Evolutionary conservation across 2,113 vertebrate species (phyloP).

Genomic region (Oceanodroma tethys): DNA sequence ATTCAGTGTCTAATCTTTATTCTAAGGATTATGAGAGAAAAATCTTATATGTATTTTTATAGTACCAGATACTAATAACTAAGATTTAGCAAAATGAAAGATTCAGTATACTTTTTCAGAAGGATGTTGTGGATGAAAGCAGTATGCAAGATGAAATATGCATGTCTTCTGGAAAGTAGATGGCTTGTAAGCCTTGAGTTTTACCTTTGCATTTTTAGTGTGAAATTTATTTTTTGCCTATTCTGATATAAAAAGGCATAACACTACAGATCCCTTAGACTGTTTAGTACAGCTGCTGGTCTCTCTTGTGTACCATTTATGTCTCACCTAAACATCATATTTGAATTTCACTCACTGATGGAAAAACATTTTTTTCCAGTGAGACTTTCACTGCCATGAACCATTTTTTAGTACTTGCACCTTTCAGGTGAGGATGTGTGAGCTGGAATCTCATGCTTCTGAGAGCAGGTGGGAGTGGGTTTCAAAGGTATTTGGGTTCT

Average conservation of each 20-base stretch:
- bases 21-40: neutral
- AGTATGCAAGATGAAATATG: neutral
- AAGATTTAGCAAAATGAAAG: neutral
- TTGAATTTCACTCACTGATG: neutral
- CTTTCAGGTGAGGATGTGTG: neutral
- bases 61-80: neutral
- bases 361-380: neutral
- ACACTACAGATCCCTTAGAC: neutral
- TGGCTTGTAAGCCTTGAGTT: neutral
- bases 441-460: neutral
- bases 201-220: neutral
- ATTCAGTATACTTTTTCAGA: neutral
- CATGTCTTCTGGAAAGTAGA: neutral
- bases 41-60: neutral
- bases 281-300: neutral
- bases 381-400: neutral
- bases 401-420: rapidly evolving
- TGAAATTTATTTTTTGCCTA: neutral
- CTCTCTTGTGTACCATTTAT: neutral
- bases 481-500: neutral
- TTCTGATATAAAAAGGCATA: neutral
- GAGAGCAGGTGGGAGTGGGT: neutral
- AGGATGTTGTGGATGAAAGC: neutral
- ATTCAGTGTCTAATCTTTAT: neutral
- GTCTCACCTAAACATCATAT: neutral